Evolutionary conservation across 2,888 invertebrate species (phyloP).

Genomic region (Blastobasis lacticolella): DNA sequence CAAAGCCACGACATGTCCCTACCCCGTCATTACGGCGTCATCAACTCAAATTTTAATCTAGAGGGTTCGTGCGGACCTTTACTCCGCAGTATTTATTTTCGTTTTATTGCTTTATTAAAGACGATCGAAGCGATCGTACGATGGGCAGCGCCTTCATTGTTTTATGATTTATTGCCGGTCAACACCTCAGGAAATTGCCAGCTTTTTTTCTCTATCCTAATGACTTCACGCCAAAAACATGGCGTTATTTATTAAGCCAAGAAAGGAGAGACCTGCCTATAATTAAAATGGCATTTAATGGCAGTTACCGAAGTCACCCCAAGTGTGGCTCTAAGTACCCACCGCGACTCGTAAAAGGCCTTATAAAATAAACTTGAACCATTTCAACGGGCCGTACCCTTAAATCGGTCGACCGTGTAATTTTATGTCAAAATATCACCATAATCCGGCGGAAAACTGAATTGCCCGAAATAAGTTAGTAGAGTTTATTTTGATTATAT

Average conservation of each 20-base stretch:
- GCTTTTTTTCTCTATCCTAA: too few relatives aligned
- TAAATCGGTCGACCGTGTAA: conserved; percentile 24
- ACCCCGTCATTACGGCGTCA: conserved; percentile 45
- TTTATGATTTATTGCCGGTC: not conserved
- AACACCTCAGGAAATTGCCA: too few relatives aligned
- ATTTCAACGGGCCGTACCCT: conserved; percentile 24
- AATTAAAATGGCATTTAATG: conserved; percentile 2
- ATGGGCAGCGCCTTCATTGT: not conserved
- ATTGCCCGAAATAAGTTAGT: conserved; percentile 17
- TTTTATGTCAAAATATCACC: conserved; percentile 34
- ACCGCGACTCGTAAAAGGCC: conserved; percentile 26
- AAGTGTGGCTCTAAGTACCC: conserved; percentile 19
- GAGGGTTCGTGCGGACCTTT: conserved; percentile 15
- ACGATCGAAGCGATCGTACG: too few relatives aligned
- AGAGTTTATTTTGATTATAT: conserved; percentile 2
- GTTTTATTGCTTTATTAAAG: too few relatives aligned
- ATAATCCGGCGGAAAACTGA: conserved; percentile 29
- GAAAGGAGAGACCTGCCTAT: too few relatives aligned
- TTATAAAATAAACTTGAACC: conserved; percentile 26
- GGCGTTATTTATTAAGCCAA: too few relatives aligned
- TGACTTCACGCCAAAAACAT: too few relatives aligned
- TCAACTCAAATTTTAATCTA: conserved; percentile 39
- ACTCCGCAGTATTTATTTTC: too few relatives aligned
- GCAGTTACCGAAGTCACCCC: conserved; percentile 15
- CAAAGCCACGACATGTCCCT: conserved; percentile 34